Conservation (phyloP, 2,888 invertebrate genomes). For the Aspidiotus rigidus region DNA sequence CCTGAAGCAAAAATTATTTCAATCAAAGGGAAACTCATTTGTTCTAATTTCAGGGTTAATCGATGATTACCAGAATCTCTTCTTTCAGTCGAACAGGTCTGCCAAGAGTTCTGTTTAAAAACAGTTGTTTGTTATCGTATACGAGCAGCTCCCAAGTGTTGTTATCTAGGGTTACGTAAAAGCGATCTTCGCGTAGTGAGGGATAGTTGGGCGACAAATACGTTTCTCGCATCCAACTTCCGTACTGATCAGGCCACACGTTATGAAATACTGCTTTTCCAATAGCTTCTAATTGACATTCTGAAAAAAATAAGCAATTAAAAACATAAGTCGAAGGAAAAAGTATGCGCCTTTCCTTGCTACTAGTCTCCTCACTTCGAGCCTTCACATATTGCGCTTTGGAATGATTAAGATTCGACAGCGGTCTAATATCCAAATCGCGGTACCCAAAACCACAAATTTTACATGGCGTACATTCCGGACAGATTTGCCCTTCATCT, state of each 20-base stretch:
- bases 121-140: constrained; percentile 63
- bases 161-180: constrained; percentile 71
- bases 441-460: constrained; percentile 46
- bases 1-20: constrained; percentile 49
- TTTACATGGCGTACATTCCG: constrained; percentile 51
- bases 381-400: background rate
- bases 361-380: background rate
- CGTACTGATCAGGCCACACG: constrained; percentile 64
- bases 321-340: background rate
- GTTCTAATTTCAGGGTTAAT: too few species aligned
- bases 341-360: background rate
- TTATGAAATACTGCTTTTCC: constrained; percentile 88
- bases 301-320: constrained; percentile 46
- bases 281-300: constrained; percentile 79
- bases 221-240: constrained; percentile 52
- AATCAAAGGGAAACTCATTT: background rate
- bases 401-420: background rate
- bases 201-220: background rate
- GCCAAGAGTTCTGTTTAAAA: constrained; percentile 44
- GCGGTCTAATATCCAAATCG: constrained; percentile 45
- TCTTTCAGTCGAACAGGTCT: background rate
- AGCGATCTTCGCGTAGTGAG: background rate
- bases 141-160: constrained; percentile 65
- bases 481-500: constrained; percentile 50
- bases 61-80: background rate